A percentile compares a stretch with the other conserved stretches of the same genome.
Evolutionary conservation across 2,888 invertebrate genomes (phyloP).

Genomic region (Cactoblastis cactorum): DNA sequence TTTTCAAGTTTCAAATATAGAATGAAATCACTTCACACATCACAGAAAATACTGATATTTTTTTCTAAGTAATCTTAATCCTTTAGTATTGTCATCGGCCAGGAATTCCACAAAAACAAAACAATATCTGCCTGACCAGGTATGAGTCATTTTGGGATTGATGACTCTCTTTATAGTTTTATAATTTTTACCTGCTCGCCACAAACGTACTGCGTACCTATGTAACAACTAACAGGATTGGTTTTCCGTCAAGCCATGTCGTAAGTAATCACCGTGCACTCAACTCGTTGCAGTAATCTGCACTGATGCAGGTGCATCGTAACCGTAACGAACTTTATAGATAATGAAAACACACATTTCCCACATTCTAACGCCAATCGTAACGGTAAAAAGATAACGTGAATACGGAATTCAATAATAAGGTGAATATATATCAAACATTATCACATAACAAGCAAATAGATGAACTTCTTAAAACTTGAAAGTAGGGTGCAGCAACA

Average conservation of each 20-base stretch:
- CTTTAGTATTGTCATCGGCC: slow-evolving; percentile 50
- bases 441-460: slow-evolving; percentile 61
- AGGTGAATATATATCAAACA: slow-evolving; percentile 55
- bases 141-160: slow-evolving; percentile 69
- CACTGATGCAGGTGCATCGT: slow-evolving; percentile 68
- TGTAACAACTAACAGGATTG: slow-evolving; percentile 52
- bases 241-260: slow-evolving; percentile 42
- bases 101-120: slow-evolving; percentile 67
- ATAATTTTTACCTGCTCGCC: slow-evolving; percentile 49
- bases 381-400: slow-evolving; percentile 66
- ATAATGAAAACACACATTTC: slow-evolving; percentile 53
- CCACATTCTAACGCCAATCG: slow-evolving; percentile 45
- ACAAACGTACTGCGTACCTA: slow-evolving; percentile 36
- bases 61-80: slow-evolving; percentile 29
- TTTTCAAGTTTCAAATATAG: slow-evolving; percentile 19
- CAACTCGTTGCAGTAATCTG: slow-evolving; percentile 45
- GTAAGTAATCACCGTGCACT: slow-evolving; percentile 49
- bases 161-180: slow-evolving; percentile 49
- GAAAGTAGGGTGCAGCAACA: slow-evolving; percentile 69
- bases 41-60: slow-evolving; percentile 27
- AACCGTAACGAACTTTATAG: slow-evolving; percentile 57
- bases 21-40: slow-evolving; percentile 20
- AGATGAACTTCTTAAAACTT: slow-evolving; percentile 37
- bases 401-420: slow-evolving; percentile 37
- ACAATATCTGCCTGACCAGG: slow-evolving; percentile 58